phyloP scores from a whole-genome alignment of 2,113 vertebrate genomes.

The Peromyscus leucopus region DNA sequence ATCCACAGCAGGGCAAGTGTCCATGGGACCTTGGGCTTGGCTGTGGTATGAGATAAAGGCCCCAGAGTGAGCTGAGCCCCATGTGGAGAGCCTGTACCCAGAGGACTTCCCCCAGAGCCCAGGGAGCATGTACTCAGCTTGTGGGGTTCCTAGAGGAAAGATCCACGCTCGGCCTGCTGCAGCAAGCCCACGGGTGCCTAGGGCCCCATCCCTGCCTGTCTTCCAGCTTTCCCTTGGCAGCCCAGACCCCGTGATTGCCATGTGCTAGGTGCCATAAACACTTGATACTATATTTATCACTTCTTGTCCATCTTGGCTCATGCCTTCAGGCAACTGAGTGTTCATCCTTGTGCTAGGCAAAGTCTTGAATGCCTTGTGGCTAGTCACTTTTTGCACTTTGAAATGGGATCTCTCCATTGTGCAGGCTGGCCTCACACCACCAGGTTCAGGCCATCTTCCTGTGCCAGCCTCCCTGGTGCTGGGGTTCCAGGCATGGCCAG shows the following conservation, averaged over 20 bases:
- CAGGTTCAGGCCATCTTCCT: background rate
- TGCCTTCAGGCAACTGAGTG: background rate
- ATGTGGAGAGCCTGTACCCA: background rate
- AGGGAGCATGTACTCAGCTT: background rate
- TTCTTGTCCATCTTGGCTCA: background rate
- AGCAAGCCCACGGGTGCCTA: background rate
- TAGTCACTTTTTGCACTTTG: background rate
- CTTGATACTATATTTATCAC: background rate
- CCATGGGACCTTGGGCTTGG: background rate
- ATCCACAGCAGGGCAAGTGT: accelerated
- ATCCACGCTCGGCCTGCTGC: background rate
- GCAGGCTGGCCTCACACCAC: background rate
- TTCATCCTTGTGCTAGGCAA: background rate
- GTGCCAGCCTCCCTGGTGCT: background rate
- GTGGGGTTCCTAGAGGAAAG: background rate
- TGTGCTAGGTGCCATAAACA: background rate
- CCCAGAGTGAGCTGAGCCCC: background rate
- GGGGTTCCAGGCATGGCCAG: background rate
- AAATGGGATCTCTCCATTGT: background rate
- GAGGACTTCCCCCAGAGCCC: background rate
- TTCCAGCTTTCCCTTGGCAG: background rate
- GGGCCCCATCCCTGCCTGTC: accelerated
- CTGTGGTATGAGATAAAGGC: background rate
- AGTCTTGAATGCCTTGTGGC: background rate
- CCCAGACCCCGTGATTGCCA: background rate